Conservation (phyloP, 2,888 invertebrate species). For the Tiphia femorata region DNA sequence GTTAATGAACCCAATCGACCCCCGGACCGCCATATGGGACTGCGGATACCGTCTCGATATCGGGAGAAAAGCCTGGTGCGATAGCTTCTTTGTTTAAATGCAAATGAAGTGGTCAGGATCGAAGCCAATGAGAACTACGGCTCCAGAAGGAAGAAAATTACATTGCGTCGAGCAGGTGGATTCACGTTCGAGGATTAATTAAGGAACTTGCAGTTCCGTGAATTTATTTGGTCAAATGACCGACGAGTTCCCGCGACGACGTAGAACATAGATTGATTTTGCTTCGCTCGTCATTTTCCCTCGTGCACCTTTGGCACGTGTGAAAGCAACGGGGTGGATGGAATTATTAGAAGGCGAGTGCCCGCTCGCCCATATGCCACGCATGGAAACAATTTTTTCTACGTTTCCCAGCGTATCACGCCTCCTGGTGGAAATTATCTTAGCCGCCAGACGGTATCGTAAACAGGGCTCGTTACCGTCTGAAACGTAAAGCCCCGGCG, state of each 20-base stretch:
- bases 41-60: slow-evolving; percentile 42
- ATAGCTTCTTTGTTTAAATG: too few relatives aligned
- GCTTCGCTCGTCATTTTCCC: too few relatives aligned
- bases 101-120: too few relatives aligned
- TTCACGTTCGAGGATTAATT: too few relatives aligned
- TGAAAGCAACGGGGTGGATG: slow-evolving; percentile 12
- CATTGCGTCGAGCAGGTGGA: too few relatives aligned
- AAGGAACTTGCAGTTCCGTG: too few relatives aligned
- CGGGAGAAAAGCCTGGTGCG: slow-evolving; percentile 22
- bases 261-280: too few relatives aligned
- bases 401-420: background rate
- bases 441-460: slow-evolving; percentile 45
- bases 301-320: too few relatives aligned
- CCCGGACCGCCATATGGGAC: slow-evolving; percentile 24
- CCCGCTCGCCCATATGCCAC: slow-evolving; percentile 17
- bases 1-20: slow-evolving; percentile 56
- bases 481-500: slow-evolving; percentile 46
- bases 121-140: too few relatives aligned
- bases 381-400: slow-evolving; percentile 32
- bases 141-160: too few relatives aligned
- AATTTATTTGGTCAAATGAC: too few relatives aligned
- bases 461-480: slow-evolving; percentile 55
- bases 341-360: slow-evolving; percentile 17
- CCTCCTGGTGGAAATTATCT: slow-evolving; percentile 28
- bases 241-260: too few relatives aligned